Base-by-base conservation (phyloP, 2,113 vertebrate genomes). In the Jaculus jaculus region DNA sequence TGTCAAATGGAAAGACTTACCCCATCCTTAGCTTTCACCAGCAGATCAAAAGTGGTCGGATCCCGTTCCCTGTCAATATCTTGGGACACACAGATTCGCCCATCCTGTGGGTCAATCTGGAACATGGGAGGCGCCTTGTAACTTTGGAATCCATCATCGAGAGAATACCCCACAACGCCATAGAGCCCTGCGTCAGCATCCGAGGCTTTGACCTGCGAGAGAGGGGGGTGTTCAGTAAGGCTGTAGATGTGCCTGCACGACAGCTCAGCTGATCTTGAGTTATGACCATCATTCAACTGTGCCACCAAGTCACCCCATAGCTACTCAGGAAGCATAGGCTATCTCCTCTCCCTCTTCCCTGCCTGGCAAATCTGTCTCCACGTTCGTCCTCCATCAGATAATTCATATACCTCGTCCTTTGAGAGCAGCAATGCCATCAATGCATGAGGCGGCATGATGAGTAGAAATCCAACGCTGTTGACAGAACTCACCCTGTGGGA, bases 1-100 rank as follows among this genome's bases (percentile, higher is more conserved):
- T 69, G 58, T 90, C 28, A 47, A 34, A 5, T 2, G 16, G 7
- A 16, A 94, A 91, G 92, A 96, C 99, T 98, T 97, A 99, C 99
- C 96, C 98, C 98, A 97, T 99, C 99, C 69, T 97, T 98, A 90
- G 99, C 99, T 98, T 98, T 99, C 97, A 99, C 98, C 95, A 99
- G 96, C 47, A 99, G 97, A 96, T 99, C 99, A 0, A 99, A 98
- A 93, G 97, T 98, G 23, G 96, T 94, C 73, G 98, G 98, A 82
- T 98, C 98, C 0, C 42, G 86, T 89, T 99, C 99, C 94, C 98
- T 98, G 95, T 99, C 99, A 0, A 99, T 98, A 58, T 99, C 99
- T 96, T 98, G 98, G 51, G 98, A 98, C 63, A 99, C 97, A 63
- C 99, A 99, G 97, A 99, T 98, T 80, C 96, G 95, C 85, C 99